A percentile compares a stretch with the other conserved stretches of the same genome.
Conservation (phyloP, 2,888 invertebrate genomes). For the Galerucella pusilla region DNA sequence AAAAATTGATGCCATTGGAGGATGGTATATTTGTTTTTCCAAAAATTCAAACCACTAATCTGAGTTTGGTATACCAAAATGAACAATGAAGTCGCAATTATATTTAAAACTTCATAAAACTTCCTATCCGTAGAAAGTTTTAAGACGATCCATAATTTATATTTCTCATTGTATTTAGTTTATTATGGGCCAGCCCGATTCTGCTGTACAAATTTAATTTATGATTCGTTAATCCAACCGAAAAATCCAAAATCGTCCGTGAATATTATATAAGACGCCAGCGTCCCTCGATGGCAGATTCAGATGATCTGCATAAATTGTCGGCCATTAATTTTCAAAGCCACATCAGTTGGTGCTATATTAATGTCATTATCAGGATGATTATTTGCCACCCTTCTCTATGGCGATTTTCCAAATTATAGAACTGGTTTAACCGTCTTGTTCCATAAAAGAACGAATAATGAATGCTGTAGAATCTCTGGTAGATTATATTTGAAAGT, state of each 20-base stretch:
- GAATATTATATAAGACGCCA: slow-evolving; percentile 24
- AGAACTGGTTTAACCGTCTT: slow-evolving; percentile 23
- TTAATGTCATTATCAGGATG: slow-evolving; percentile 41
- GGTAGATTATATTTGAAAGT: too few relatives aligned
- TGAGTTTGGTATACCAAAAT: too few relatives aligned
- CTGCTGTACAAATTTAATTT: slow-evolving; percentile 3
- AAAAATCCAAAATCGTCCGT: slow-evolving; percentile 33
- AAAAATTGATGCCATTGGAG: too few relatives aligned
- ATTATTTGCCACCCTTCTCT: slow-evolving; percentile 32
- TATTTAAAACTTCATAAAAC: too few relatives aligned
- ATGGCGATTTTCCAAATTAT: slow-evolving; percentile 32
- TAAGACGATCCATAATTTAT: neutral
- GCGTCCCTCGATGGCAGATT: slow-evolving; percentile 41
- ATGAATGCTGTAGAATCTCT: neutral
- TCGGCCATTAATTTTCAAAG: slow-evolving; percentile 45
- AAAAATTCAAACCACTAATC: too few relatives aligned
- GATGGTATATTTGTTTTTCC: too few relatives aligned
- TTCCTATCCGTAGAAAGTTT: neutral
- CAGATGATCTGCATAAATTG: slow-evolving; percentile 48
- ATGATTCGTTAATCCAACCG: slow-evolving; percentile 20
- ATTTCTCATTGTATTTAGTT: neutral
- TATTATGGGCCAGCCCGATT: neutral
- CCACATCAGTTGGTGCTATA: slow-evolving; percentile 38
- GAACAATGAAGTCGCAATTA: too few relatives aligned
- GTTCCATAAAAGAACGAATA: slow-evolving; percentile 11